These are phyloP conservation scores for Rhodeus uyekii DNA, from an alignment of 2,797 vertebrate genomes.

Conservation along the genomic window DNA sequence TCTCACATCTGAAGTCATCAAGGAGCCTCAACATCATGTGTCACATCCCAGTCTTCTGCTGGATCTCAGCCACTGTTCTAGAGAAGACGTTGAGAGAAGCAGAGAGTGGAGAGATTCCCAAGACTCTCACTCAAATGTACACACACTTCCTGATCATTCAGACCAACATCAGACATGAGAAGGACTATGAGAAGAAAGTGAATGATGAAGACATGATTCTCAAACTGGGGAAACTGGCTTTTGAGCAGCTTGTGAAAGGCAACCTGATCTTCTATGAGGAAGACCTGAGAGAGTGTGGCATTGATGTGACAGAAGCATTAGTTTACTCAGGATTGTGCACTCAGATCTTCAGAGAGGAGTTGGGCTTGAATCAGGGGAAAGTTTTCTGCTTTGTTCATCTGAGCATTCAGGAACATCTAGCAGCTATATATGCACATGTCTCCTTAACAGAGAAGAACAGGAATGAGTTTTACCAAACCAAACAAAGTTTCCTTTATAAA, in stretches of 20 bases:
- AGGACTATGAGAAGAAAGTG: not conserved
- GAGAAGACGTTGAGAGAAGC: not conserved
- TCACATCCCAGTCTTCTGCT: conserved; percentile 42
- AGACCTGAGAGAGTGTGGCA: too few relatives aligned
- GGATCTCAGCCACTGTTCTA: conserved; percentile 27
- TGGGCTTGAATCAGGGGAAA: not conserved
- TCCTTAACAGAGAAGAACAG: not conserved
- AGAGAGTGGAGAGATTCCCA: not conserved
- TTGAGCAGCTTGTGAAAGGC: not conserved
- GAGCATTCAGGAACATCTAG: conserved; percentile 18
- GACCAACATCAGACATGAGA: conserved; percentile 11
- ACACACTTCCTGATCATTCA: conserved; percentile 34
- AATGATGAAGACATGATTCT: not conserved
- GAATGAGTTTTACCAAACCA: not conserved
- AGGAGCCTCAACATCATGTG: conserved; percentile 36
- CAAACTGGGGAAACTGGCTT: conserved; percentile 1
- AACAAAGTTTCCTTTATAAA: not conserved
- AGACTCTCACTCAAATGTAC: conserved; percentile 24
- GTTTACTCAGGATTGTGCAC: too few relatives aligned
- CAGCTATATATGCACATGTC: not conserved
- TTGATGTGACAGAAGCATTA: too few relatives aligned
- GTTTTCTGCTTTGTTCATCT: conserved; percentile 8
- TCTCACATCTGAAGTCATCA: conserved; percentile 20
- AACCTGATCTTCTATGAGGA: conserved; percentile 10
- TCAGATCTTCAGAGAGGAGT: not conserved